Conservation (phyloP, 1,140 invertebrate genomes). For the Drosophila parabipectinata region DNA sequence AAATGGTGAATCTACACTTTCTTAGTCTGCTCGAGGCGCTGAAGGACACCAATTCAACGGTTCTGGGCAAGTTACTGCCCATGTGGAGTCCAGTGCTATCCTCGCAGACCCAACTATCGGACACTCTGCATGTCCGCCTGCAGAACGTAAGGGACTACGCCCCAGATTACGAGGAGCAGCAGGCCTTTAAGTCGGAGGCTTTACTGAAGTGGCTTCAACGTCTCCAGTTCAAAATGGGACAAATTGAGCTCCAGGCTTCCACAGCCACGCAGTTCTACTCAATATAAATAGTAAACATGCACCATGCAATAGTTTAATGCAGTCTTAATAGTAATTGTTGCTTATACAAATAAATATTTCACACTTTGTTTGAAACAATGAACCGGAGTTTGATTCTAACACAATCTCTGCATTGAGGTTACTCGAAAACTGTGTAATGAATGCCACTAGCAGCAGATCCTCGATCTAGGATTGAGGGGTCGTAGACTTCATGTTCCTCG, state of each 20-base stretch:
- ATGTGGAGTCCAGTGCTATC: conserved; percentile 96
- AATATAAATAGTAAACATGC: conserved; percentile 54
- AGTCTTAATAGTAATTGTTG: conserved; percentile 41
- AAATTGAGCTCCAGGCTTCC: conserved; percentile 98
- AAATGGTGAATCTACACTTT: conserved; percentile 99
- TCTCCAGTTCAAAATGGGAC: conserved; percentile 98
- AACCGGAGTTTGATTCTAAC: neutral
- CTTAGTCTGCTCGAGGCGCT: conserved; percentile 97
- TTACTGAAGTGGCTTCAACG: conserved; percentile 95
- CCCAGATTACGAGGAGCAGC: conserved; percentile 85
- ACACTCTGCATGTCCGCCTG: conserved; percentile 94
- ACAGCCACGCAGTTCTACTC: conserved; percentile 85
- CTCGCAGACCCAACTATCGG: conserved; percentile 93
- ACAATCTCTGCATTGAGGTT: conserved; percentile 13
- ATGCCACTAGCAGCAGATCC: conserved; percentile 44
- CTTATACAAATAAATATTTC: conserved; percentile 34
- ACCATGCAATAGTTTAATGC: conserved; percentile 5
- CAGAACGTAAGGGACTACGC: conserved; percentile 93
- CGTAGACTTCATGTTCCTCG: conserved; percentile 69
- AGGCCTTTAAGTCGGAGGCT: conserved; percentile 70
- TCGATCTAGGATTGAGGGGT: conserved; percentile 53
- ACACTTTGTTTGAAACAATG: conserved; percentile 23
- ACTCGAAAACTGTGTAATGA: conserved; percentile 66
- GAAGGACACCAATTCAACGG: conserved; percentile 96
- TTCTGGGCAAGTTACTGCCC: conserved; percentile 93